Conservation (phyloP, 2,113 vertebrate species). For the Camelus dromedarius region DNA sequence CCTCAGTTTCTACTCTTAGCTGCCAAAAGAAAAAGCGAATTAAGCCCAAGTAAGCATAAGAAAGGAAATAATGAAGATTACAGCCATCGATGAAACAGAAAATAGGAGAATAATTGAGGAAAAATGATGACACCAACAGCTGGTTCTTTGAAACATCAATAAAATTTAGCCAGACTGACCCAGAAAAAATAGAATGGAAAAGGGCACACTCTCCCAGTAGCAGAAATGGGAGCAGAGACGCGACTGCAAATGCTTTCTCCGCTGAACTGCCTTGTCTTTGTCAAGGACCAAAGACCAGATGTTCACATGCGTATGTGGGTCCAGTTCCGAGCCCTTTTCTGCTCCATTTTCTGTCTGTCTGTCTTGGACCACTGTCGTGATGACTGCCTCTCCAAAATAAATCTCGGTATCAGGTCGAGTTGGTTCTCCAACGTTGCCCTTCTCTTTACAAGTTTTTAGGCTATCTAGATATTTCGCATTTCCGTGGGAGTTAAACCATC, state of each 20-base stretch:
- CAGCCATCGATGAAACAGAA: neutral
- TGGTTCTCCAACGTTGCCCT: neutral
- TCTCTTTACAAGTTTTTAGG: neutral
- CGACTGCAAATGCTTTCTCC: neutral
- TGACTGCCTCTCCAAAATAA: fast-evolving
- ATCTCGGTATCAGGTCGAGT: neutral
- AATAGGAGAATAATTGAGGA: neutral
- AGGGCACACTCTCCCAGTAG: fast-evolving
- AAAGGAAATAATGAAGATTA: neutral
- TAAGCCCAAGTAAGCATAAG: neutral
- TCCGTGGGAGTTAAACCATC: neutral
- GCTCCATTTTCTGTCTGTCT: fast-evolving
- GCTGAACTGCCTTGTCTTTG: too few relatives aligned
- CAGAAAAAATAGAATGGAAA: neutral
- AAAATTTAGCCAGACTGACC: neutral
- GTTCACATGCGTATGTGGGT: fast-evolving
- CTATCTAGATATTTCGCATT: neutral
- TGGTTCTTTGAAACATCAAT: neutral
- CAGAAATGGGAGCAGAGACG: neutral
- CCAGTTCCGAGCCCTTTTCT: fast-evolving
- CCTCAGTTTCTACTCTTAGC: neutral
- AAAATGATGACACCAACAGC: neutral
- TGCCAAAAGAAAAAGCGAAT: neutral
- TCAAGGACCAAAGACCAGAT: neutral
- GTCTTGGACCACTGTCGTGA: neutral